These are phyloP conservation scores for Drosophila burlai DNA, from an alignment of 1,140 invertebrate genomes.

Conservation along the genomic window DNA sequence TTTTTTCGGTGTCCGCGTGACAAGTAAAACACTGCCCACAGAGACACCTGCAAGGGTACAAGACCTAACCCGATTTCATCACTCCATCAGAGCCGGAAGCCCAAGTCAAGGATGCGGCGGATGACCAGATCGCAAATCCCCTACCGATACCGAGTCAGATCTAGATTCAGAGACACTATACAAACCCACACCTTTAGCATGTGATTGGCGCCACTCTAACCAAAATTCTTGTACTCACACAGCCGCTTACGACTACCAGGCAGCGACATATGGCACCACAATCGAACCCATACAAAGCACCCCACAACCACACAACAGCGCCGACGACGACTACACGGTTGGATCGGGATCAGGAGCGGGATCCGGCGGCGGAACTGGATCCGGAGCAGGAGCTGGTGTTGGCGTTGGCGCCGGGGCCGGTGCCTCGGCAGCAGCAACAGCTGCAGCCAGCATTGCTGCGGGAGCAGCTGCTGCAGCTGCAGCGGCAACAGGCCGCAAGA, in stretches of 20 bases:
- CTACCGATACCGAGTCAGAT: neutral
- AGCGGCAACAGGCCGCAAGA: conserved; percentile 49
- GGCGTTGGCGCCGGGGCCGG: conserved; percentile 20
- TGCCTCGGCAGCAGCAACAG: conserved; percentile 28
- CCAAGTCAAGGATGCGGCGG: conserved; percentile 3
- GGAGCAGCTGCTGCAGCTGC: conserved; percentile 35
- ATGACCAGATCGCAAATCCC: neutral
- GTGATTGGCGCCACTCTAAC: conserved; percentile 71
- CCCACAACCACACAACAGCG: conserved; percentile 70
- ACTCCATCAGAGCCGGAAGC: conserved; percentile 34
- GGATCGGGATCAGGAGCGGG: conserved; percentile 25
- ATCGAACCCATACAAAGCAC: conserved; percentile 78
- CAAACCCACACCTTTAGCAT: conserved; percentile 21
- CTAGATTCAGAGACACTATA: conserved; percentile 21
- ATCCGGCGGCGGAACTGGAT: conserved; percentile 23
- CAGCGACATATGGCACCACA: conserved; percentile 82
- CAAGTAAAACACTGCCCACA: conserved; percentile 9
- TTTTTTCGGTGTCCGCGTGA: neutral
- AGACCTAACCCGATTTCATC: conserved; percentile 24
- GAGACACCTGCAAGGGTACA: conserved; percentile 8
- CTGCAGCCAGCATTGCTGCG: conserved; percentile 36
- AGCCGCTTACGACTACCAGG: conserved; percentile 84
- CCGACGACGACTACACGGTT: conserved; percentile 64
- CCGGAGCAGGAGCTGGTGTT: conserved; percentile 21
- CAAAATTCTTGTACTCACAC: conserved; percentile 68